Evolutionary conservation across 1,140 invertebrate species (phyloP).

Genomic region (Luehdorfia chinensis): DNA sequence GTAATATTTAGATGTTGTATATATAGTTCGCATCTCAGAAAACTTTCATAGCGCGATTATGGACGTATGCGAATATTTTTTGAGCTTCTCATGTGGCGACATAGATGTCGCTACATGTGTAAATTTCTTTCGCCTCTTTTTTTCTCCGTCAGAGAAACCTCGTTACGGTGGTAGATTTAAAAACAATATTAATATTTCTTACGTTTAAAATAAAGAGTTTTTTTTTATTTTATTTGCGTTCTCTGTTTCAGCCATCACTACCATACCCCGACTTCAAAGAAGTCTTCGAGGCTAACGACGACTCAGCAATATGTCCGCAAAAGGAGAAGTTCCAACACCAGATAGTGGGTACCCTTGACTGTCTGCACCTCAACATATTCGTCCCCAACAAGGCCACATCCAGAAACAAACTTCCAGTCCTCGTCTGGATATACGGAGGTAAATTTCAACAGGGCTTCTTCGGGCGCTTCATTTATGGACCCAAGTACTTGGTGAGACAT

Average conservation of each 20-base stretch:
- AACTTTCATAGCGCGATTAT: too few relatives aligned
- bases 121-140: too few relatives aligned
- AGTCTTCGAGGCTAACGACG: constrained; percentile 33
- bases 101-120: too few relatives aligned
- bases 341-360: constrained; percentile 31
- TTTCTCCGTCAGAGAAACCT: too few relatives aligned
- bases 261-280: constrained; percentile 30
- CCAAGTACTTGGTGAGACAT: constrained; percentile 75
- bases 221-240: too few relatives aligned
- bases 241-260: constrained; percentile 28
- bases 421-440: constrained; percentile 86
- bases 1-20: too few relatives aligned
- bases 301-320: constrained; percentile 28
- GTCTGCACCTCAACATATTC: constrained; percentile 53
- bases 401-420: constrained; percentile 76
- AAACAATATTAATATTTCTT: too few relatives aligned
- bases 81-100: too few relatives aligned
- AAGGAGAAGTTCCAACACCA: constrained; percentile 25
- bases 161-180: too few relatives aligned
- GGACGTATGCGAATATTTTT: too few relatives aligned
- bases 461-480: constrained; percentile 53
- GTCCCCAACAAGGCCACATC: constrained; percentile 34
- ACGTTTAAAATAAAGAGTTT: too few relatives aligned
- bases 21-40: too few relatives aligned
- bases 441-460: constrained; percentile 77